These are phyloP conservation scores for Coturnix japonica DNA, from an alignment of 2,113 vertebrate genomes.

Conservation along the genomic window DNA sequence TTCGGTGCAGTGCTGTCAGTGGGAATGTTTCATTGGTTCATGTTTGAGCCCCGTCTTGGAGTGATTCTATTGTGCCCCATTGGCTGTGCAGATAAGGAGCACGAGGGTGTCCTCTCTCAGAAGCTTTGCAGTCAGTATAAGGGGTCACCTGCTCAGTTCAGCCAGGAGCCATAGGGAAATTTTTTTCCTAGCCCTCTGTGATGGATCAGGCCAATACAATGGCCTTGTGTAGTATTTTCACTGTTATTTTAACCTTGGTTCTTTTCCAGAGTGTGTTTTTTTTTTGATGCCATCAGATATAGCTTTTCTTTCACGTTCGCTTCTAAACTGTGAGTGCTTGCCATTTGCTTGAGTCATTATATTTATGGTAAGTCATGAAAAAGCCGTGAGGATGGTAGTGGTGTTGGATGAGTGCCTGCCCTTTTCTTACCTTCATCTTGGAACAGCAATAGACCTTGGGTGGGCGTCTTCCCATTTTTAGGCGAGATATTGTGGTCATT, in stretches of 20 bases:
- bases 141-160: not conserved
- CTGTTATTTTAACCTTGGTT: not conserved
- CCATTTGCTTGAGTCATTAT: not conserved
- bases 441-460: constrained; percentile 23
- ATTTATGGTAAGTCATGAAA: not conserved
- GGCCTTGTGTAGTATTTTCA: not conserved
- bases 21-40: not conserved
- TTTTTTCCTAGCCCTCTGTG: not conserved
- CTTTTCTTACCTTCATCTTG: not conserved
- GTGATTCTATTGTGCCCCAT: not conserved
- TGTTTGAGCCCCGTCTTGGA: not conserved
- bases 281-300: not conserved
- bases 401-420: not conserved
- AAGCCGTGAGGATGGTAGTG: not conserved
- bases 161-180: not conserved
- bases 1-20: not conserved
- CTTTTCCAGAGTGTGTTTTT: not conserved
- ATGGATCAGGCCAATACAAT: not conserved
- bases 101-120: not conserved
- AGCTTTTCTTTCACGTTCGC: not conserved
- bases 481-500: constrained; percentile 16
- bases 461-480: constrained; percentile 26
- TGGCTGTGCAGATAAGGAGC: not conserved
- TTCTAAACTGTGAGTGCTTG: not conserved
- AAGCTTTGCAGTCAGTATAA: not conserved